Base-by-base conservation (phyloP, 2,797 vertebrate species). In the Ispidina picta region DNA sequence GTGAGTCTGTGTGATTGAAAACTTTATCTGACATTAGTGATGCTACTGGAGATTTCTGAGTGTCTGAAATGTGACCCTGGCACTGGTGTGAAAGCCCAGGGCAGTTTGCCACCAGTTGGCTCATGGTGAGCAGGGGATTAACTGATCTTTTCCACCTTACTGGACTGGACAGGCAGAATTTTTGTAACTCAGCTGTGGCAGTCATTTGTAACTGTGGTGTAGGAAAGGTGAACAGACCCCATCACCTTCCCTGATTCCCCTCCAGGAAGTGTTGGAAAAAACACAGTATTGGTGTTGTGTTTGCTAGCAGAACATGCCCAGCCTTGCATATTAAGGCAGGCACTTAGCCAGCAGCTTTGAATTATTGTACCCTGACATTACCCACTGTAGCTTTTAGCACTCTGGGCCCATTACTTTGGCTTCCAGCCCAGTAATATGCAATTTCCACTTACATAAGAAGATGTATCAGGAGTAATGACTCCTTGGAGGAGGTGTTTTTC, bases 391-490 rank as follows among this genome's bases (percentile, higher is more conserved):
- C 89, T 90, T 94, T 86, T 91, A 93, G 86, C 88, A 93, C 93
- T 93, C 91, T 94, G 94, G 92, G 92, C 89, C 89, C 91, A 92
- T 94, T 95, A 87, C 84, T 91, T 95, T 96, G 94, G 94, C 96
- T 94, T 94, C 63, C 63, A 93, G 89, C 95, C 94, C 94, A 92
- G 95, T 90, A 94, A 94, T 89, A 83, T 95, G 89, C 92, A 96
- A 94, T 95, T 95, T 95, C 94, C 89, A 94, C 93, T 94, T 96
- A 91, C 86, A 92, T 94, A 88, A 96, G 95, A 94, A 96, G 94
- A 96, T 95, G 92, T 88, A 94, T 94, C 94, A 86, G 91, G 69
- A 93, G 75, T 88, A 95, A 95, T 93, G 92, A 93, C 86, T 95
- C 83, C 78, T 90, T 60, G 78, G 90, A 93, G 94, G 79, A 92